Percentiles rank a stretch among this genome's conserved stretches.
Conservation (phyloP, 2,888 invertebrate species). For the Pilophorus perplexus region DNA sequence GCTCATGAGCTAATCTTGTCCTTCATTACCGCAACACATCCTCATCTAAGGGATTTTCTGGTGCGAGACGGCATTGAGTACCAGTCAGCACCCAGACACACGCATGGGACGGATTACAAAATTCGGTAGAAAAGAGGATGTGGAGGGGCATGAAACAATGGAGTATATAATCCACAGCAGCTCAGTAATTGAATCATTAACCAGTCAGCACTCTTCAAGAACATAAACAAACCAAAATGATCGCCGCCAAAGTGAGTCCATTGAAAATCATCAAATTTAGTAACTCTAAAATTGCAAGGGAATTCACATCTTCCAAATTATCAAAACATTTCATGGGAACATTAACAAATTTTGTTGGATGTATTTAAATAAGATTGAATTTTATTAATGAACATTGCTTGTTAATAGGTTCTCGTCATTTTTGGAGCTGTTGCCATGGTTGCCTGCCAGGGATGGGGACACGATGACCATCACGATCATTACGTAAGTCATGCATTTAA, state of each 20-base stretch:
- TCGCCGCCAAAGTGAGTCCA: conserved; percentile 18
- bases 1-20: too few relatives aligned
- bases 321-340: too few relatives aligned
- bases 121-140: not conserved
- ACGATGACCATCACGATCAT: conserved; percentile 47
- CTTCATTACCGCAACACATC: too few relatives aligned
- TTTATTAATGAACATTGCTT: not conserved
- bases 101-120: conserved; percentile 25
- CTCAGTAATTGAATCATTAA: not conserved
- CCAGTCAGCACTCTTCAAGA: not conserved
- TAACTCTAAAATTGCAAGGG: not conserved
- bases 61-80: conserved; percentile 28
- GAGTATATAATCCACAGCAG: conserved; percentile 6
- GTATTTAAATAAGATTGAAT: too few relatives aligned
- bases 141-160: not conserved
- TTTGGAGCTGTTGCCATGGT: conserved; percentile 31
- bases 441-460: conserved; percentile 20
- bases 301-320: too few relatives aligned
- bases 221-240: conserved; percentile 18
- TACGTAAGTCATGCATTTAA: conserved; percentile 44
- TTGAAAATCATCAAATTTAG: not conserved
- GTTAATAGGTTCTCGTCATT: conserved; percentile 20
- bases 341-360: too few relatives aligned
- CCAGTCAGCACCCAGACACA: not conserved
- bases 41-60: conserved; percentile 5